Conservation (phyloP, 2,797 vertebrate species). For the Furcifer pardalis region DNA sequence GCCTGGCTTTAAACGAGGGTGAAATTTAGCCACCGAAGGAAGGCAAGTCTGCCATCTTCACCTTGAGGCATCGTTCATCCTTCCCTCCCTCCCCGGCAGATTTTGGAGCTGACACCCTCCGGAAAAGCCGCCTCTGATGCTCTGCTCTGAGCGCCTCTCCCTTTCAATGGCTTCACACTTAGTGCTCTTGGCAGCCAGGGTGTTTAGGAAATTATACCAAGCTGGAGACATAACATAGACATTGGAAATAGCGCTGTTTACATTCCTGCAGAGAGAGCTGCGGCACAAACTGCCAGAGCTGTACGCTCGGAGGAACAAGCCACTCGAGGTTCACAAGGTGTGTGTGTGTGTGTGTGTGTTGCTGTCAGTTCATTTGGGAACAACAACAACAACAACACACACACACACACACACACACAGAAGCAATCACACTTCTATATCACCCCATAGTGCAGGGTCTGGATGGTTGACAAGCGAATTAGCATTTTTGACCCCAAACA, state of each 20-base stretch:
- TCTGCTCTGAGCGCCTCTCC: background rate
- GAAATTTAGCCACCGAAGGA: too few species aligned
- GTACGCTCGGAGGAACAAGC: background rate
- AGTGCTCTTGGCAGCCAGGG: conserved; percentile 62
- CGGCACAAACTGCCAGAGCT: conserved; percentile 33
- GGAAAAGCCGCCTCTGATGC: background rate
- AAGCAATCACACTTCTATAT: too few species aligned
- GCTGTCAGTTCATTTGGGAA: too few species aligned
- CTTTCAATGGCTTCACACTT: conserved; percentile 38
- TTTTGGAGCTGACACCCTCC: background rate
- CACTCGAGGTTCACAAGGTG: background rate
- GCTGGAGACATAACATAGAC: conserved; percentile 80
- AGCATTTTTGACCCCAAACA: too few species aligned
- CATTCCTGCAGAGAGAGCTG: conserved; percentile 75
- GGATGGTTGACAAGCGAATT: too few species aligned
- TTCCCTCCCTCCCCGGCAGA: background rate
- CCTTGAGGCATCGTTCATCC: fast-evolving
- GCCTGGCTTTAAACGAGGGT: background rate
- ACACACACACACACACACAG: too few species aligned
- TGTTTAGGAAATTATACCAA: conserved; percentile 73
- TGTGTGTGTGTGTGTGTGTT: background rate
- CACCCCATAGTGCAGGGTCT: too few species aligned
- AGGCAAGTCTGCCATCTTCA: background rate
- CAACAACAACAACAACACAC: too few species aligned
- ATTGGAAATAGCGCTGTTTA: conserved; percentile 75